A percentile compares a stretch with the other conserved stretches of the same genome.
phyloP scores from a whole-genome alignment of 2,113 vertebrate genomes.

The Cochlearius cochlearius region DNA sequence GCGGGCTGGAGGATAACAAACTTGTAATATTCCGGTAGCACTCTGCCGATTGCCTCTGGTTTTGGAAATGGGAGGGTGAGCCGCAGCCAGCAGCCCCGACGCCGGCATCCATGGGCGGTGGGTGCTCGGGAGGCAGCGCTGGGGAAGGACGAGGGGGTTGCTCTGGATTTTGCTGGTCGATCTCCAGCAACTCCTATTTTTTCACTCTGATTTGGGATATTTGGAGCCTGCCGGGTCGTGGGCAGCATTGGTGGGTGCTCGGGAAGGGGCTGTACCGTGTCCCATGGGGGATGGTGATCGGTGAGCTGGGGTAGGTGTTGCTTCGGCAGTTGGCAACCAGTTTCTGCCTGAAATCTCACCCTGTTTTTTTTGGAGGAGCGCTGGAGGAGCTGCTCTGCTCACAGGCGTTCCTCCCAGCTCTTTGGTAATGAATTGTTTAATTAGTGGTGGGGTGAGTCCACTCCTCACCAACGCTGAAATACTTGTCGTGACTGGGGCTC shows the following conservation, averaged over 20 bases:
- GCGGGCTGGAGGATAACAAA: rapidly evolving
- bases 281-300: rapidly evolving
- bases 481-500: rapidly evolving
- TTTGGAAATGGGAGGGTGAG: background rate
- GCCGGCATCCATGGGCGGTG: rapidly evolving
- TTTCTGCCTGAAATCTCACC: background rate
- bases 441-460: background rate
- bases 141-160: background rate
- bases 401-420: background rate
- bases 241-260: background rate
- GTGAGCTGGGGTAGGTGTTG: background rate
- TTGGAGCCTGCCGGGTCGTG: rapidly evolving
- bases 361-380: background rate
- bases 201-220: background rate
- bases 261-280: rapidly evolving
- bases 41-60: background rate
- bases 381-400: background rate
- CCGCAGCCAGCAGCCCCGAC: rapidly evolving
- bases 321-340: background rate
- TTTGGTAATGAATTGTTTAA: background rate
- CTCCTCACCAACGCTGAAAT: background rate
- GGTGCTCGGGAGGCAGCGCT: rapidly evolving
- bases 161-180: background rate
- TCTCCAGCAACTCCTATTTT: rapidly evolving
- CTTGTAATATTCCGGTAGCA: rapidly evolving